These are phyloP conservation scores for Mola mola DNA, from an alignment of 2,113 vertebrate species.

Conservation along the genomic window DNA sequence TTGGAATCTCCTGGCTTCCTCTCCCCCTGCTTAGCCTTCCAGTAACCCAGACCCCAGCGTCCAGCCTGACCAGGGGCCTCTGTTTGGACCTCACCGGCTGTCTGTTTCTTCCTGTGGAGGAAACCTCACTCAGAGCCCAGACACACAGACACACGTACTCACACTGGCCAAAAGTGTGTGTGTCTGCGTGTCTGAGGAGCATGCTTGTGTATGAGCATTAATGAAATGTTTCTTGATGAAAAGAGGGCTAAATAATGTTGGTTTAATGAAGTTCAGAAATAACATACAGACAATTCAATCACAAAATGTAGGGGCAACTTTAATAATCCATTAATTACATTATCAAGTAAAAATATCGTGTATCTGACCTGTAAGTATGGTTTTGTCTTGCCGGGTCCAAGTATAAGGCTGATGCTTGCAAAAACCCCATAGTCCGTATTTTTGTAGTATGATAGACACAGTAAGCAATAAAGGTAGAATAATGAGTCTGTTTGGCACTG, in stretches of 20 bases:
- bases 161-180: conserved; percentile 10
- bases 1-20: conserved; percentile 74
- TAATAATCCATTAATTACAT: background rate
- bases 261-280: background rate
- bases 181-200: conserved; percentile 15
- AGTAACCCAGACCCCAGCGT: conserved; percentile 76
- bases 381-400: no score
- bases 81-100: conserved; percentile 74
- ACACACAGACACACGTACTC: conserved; percentile 59
- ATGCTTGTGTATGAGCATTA: conserved; percentile 17
- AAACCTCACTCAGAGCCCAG: conserved; percentile 68
- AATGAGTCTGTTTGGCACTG: no score
- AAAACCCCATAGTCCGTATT: no score
- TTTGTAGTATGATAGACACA: no score
- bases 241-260: background rate
- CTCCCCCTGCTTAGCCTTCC: conserved; percentile 66
- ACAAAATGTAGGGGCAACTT: background rate
- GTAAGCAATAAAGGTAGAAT: no score
- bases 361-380: no score
- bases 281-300: no score
- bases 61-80: conserved; percentile 66
- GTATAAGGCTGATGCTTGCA: no score
- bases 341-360: no score
- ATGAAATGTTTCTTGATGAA: background rate
- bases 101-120: conserved; percentile 80